Conservation (phyloP, 2,888 invertebrate genomes). For the Philaethria dido region DNA sequence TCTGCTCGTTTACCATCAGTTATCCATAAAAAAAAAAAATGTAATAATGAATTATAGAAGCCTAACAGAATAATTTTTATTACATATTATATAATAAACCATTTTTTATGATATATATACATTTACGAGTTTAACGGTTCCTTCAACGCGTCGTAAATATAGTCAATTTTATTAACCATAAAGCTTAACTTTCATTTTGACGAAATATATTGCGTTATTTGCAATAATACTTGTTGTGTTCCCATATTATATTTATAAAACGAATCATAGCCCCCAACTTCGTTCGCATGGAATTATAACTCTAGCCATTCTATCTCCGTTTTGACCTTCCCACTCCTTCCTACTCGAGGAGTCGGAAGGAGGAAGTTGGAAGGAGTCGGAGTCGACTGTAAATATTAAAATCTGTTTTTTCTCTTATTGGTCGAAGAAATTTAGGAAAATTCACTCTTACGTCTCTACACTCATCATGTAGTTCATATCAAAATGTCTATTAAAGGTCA, state of each 20-base stretch:
- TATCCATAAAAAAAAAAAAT: background rate
- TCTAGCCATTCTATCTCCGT: background rate
- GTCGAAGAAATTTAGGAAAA: too few species aligned
- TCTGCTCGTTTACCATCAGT: too few species aligned
- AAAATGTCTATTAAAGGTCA: too few species aligned
- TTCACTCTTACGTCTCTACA: too few species aligned
- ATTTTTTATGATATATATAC: constrained; percentile 14
- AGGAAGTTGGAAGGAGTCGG: too few species aligned
- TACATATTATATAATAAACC: background rate
- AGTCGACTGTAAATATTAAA: too few species aligned
- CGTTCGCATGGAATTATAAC: too few species aligned
- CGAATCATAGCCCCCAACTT: too few species aligned
- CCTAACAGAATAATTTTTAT: background rate
- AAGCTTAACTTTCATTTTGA: constrained; percentile 26
- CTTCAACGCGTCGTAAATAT: constrained; percentile 17
- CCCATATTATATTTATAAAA: background rate
- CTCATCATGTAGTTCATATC: too few species aligned
- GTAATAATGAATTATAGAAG: background rate
- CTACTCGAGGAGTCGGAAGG: too few species aligned
- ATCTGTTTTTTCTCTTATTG: too few species aligned
- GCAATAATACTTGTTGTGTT: constrained; percentile 20
- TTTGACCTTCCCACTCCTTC: background rate
- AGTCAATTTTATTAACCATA: constrained; percentile 27
- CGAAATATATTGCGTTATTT: constrained; percentile 20
- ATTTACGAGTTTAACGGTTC: constrained; percentile 24